Evolutionary conservation across 2,797 vertebrate genomes (phyloP).

Genomic region (Chromis chromis): DNA sequence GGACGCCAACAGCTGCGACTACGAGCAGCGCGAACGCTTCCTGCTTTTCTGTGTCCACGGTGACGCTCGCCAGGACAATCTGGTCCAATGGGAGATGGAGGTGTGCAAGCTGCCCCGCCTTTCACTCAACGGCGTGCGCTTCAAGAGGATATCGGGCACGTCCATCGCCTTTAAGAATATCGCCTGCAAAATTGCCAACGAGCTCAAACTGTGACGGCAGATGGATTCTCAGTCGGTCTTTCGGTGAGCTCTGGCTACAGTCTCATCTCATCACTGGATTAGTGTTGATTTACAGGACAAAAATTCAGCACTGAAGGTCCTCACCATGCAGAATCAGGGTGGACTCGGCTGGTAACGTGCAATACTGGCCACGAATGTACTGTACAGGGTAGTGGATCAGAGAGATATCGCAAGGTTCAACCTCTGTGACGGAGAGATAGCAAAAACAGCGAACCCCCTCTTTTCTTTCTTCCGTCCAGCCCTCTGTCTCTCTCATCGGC

Average conservation of each 20-base stretch:
- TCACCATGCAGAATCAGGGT: slow-evolving; percentile 73
- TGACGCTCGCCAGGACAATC: slow-evolving; percentile 94
- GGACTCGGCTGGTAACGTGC: slow-evolving; percentile 76
- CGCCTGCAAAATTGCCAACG: slow-evolving; percentile 97
- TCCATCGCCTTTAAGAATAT: slow-evolving; percentile 99
- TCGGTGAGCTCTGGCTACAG: slow-evolving; percentile 65
- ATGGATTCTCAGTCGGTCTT: slow-evolving; percentile 62
- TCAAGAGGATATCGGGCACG: slow-evolving; percentile 98
- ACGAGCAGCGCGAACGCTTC: slow-evolving; percentile 96
- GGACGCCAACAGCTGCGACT: slow-evolving; percentile 97
- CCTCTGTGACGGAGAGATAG: slow-evolving; percentile 67
- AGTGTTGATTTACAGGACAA: slow-evolving; percentile 73
- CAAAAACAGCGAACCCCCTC: slow-evolving; percentile 59
- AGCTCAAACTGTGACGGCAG: slow-evolving; percentile 94
- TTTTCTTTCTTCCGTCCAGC: slow-evolving; percentile 53
- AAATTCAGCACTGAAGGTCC: slow-evolving; percentile 75
- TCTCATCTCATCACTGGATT: slow-evolving; percentile 80
- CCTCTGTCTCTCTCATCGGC: slow-evolving; percentile 58
- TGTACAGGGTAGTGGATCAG: slow-evolving; percentile 79
- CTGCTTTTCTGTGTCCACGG: slow-evolving; percentile 97
- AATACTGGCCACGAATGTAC: slow-evolving; percentile 83
- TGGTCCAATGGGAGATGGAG: slow-evolving; percentile 99
- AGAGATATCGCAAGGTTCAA: slow-evolving; percentile 61
- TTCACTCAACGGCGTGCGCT: slow-evolving; percentile 96
- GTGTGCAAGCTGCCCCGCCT: slow-evolving; percentile 97